Base-by-base conservation (phyloP, 2,888 invertebrate species). In the Octodonta nipae region DNA sequence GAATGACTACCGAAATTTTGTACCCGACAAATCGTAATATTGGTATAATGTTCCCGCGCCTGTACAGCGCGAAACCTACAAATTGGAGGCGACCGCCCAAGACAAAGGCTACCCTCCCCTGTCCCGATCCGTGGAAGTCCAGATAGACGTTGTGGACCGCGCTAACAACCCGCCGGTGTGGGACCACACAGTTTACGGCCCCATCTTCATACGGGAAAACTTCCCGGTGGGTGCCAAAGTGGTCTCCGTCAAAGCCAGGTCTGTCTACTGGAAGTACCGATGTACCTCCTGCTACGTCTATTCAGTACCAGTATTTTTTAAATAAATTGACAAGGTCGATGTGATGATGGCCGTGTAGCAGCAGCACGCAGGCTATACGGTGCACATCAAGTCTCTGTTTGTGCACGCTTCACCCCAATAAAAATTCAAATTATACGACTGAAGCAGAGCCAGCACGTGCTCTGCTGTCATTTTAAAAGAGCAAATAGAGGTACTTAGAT, bases 181-280 rank as follows among this genome's bases (percentile, higher is more conserved):
- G 91, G 91, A 87, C 73, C 83, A 89, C 75, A 78, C 78, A 67
- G 83, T 87, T 68, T 92, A 91, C 73, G 91, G 91, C 65, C 91
- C 91, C 64, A 86, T 89, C 78, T 85, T 80, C 82, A 86, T 89
- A 71, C 84, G 86, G 79, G 91, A 92, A 76, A 91, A 91, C 75
- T 82, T 86, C 75, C 84, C 89, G 73, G 88, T 91, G 66, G 92
- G 91, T 72, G 86, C 87, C 72, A 88, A 84, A 79, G 88, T 92
- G 76, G 84, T 89, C 70, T 88, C 89, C 71, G 83, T 91, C 70
- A 91, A 91, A 83, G 92, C 92, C 81, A 89, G 89, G 89, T 91
- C 86, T 81, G 87, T 84, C 64, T 20, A 43, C 49, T 42, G 30
- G 15, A 27, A 37, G 32, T 38, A 40, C 39, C 36, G 37, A 30